Conservation (phyloP, 37 sponge, comb jelly and placozoan species). For the Aplysina aerophoba region DNA sequence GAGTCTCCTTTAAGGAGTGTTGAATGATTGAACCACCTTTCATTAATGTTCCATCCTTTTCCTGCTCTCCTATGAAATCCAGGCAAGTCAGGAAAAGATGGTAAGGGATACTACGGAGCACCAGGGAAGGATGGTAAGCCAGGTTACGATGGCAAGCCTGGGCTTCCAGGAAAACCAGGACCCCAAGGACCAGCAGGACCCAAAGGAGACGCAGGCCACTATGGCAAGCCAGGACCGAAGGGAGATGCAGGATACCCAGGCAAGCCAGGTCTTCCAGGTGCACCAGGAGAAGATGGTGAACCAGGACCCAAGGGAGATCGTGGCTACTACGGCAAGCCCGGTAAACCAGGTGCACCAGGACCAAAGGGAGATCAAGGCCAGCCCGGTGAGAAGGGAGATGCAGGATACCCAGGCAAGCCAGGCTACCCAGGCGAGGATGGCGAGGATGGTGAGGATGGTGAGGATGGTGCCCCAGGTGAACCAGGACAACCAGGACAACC, state of each 20-base stretch:
- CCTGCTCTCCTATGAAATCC: no score
- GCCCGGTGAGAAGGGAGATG: not conserved
- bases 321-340: not conserved
- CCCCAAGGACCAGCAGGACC: not conserved
- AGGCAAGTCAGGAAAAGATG: no score
- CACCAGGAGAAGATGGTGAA: not conserved
- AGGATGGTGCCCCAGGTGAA: not conserved
- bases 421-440: not conserved
- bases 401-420: not conserved
- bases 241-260: not conserved
- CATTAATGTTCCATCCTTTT: no score
- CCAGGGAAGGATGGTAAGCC: no score
- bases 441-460: conserved; percentile 6
- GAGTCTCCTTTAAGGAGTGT: no score
- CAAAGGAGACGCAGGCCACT: not conserved
- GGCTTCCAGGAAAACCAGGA: not conserved
- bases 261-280: conserved; percentile 1
- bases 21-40: no score
- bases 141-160: no score
- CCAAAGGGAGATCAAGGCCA: not conserved
- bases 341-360: conserved; percentile 6
- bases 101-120: not conserved
- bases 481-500: not conserved
- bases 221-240: not conserved
- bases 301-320: not conserved